Evolutionary conservation across 1,140 invertebrate genomes (phyloP), one percentile per base, ranked within the genome.

Genomic region (Drosophila mauritiana): DNA sequence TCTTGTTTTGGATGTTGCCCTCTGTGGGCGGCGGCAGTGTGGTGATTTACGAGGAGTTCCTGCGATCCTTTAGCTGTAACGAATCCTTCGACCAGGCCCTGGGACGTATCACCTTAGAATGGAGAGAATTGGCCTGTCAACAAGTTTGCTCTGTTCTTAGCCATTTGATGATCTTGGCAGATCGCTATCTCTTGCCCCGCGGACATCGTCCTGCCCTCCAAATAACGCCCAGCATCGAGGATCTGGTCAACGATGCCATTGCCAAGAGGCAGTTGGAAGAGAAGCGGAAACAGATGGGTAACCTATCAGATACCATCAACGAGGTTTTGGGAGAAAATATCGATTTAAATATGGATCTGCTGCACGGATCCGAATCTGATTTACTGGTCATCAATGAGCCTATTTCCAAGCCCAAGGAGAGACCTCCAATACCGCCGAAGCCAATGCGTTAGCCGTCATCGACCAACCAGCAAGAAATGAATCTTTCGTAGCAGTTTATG

Each of bases 71-170:
- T 8, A 49, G 13, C 31, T 53, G 52, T 42, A 80, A 91, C 25
- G 64, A 67, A 25, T 96, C 98, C 93, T 98, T 99, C 91, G 97
- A 98, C 93, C 96, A 97, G 73, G 97, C 96, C 79, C 95, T 98
- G 64, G 20, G 34, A 0, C 3, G 48, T 3, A 34, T 49, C 11
- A 46, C 64, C 0, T 7, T 45, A 2, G 17, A 53, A 1, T 53
- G 42, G n/a, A 51, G 64, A 5, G 22, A 49, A 0, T 3, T 75
- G 1, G n/a, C 81, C 0, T 45, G 61, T 4, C 64, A 81, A 1
- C 5, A 81, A 0, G 1, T 78, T 10, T 54, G 73, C 15, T 20
- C 37, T 7, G 2, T 59, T 2, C 45, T 70, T 5, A 39, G 51
- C 10, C 42, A 77, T 11, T 12, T 81, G 0, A 72, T 69, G 40